Conservation (phyloP, 2,888 invertebrate species). For the Ganaspis brasiliensis region DNA sequence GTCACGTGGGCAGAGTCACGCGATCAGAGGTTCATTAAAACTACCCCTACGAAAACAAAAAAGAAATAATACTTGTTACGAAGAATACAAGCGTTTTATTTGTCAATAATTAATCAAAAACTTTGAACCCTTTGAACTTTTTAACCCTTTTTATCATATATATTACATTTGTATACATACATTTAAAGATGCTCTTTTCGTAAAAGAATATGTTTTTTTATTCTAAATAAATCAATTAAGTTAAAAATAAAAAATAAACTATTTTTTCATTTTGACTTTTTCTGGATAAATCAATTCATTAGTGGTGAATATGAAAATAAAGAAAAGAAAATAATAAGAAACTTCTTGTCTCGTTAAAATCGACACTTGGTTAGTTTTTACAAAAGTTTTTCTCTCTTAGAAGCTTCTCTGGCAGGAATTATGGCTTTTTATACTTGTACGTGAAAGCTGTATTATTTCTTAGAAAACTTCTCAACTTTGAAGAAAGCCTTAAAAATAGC, state of each 20-base stretch:
- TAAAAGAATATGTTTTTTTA: too few relatives aligned
- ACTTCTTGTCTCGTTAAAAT: not conserved
- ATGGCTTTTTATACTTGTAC: not conserved
- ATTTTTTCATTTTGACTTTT: too few relatives aligned
- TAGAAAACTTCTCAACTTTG: not conserved
- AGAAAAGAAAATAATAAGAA: not conserved
- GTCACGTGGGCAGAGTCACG: slow-evolving; percentile 8
- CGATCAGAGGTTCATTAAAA: not conserved
- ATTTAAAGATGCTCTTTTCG: too few relatives aligned
- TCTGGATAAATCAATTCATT: not conserved
- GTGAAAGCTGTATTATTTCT: not conserved
- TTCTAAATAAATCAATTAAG: too few relatives aligned
- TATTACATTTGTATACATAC: too few relatives aligned
- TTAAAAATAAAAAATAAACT: too few relatives aligned
- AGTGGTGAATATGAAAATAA: not conserved
- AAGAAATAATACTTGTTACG: too few relatives aligned
- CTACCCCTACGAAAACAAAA: too few relatives aligned
- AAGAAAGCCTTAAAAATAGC: not conserved
- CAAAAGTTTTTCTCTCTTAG: not conserved
- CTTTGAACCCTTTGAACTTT: too few relatives aligned
- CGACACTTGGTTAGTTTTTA: not conserved
- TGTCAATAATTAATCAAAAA: too few relatives aligned
- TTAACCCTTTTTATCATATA: too few relatives aligned
- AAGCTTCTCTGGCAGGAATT: not conserved
- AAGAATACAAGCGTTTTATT: too few relatives aligned